Percentiles rank a stretch among this genome's conserved stretches.
phyloP scores from a whole-genome alignment of 2,888 invertebrate species.

The Dimorphilus gyrociliatus region DNA sequence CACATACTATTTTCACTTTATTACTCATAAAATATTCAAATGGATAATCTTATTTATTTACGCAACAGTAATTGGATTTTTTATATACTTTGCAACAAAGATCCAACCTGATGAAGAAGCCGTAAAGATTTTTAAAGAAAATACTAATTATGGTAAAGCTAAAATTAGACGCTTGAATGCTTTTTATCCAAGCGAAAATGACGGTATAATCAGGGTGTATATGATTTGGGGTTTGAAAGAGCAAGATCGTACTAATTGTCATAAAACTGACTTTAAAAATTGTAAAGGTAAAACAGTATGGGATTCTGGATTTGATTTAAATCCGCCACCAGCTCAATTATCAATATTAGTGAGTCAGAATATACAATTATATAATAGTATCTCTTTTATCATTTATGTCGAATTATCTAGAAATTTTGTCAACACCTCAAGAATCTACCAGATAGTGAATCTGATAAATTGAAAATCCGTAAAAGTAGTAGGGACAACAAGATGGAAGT shows the following conservation, averaged over 20 bases:
- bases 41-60: not conserved
- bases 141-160: slow-evolving; percentile 3
- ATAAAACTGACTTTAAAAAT: slow-evolving; percentile 4
- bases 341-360: too few species aligned
- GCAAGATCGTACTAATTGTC: slow-evolving; percentile 1
- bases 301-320: slow-evolving; percentile 2
- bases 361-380: too few species aligned
- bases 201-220: not conserved
- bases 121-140: slow-evolving; percentile 3
- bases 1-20: not conserved
- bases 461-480: slow-evolving; percentile 10
- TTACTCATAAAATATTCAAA: not conserved
- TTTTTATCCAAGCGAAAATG: slow-evolving; percentile 2
- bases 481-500: slow-evolving; percentile 7
- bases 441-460: slow-evolving; percentile 6
- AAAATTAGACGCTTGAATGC: not conserved
- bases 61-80: not conserved
- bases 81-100: not conserved
- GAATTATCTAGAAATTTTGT: too few species aligned
- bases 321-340: slow-evolving; percentile 2
- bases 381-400: too few species aligned
- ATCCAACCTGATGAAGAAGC: slow-evolving; percentile 2
- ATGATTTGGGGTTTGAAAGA: slow-evolving; percentile 4
- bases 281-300: slow-evolving; percentile 2
- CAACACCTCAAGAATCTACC: slow-evolving; percentile 12